Base-by-base conservation (phyloP, 2,113 vertebrate species). In the Silurus glanis region DNA sequence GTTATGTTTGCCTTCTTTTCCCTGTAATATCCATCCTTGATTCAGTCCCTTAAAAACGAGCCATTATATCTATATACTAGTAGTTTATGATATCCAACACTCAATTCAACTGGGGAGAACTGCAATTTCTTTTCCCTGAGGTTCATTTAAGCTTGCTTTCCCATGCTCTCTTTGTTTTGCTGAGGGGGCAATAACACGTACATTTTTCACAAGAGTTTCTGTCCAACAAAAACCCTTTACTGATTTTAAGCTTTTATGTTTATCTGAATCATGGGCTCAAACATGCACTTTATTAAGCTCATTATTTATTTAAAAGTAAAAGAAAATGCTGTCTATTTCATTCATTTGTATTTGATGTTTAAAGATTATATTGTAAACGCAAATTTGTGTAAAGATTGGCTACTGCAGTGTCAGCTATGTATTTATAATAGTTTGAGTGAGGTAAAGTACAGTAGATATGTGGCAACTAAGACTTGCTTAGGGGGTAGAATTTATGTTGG, bases 121-220 rank as follows among this genome's bases (percentile, higher is more conserved):
- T 55, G 53, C 59, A 80, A 0, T 83, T 58, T 79, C 7, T 28
- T 45, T 58, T 80, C 79, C 85, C 66, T 53, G 62, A 80, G 83
- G 45, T 84, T 78, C 74, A 64, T 76, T 47, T 84, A 71, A 76
- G 51, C 59, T 62, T 47, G n/a, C 55, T 55, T 56, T 75, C 87
- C 79, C 89, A 88, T 72, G 89, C 89, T 66, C 87, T 86, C 47
- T 53, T 45, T 86, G 66, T 83, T 80, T 72, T 83, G 62, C 49
- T n/a, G 58, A 82, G 85, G 62, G 28, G 62, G 14, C 80, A 55
- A 6, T 49, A 61, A 62, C 5, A 59, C 16, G 49, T 88, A 28
- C 37, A 71, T 76, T 79, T 83, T 55, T 0, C 25, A 53, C n/a
- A 56, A 13, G 6, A 49, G 55, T 71, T 83, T 62, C 49, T 85